phyloP scores from a whole-genome alignment of 2,113 vertebrate genomes.

The Charina bottae region DNA sequence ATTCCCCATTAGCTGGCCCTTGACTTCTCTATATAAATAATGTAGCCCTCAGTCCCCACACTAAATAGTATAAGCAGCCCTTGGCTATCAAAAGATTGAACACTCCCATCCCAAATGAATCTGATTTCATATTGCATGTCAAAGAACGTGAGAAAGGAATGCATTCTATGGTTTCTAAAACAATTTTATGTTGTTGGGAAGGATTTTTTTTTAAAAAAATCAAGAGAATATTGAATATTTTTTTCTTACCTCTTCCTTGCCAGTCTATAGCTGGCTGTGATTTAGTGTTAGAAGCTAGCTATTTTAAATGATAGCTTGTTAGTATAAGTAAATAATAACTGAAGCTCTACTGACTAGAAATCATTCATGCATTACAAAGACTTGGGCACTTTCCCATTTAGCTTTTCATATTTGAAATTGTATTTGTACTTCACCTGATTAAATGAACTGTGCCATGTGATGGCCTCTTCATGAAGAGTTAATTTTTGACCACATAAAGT shows the following conservation, averaged over 20 bases:
- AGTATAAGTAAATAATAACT: background rate
- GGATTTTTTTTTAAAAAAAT: background rate
- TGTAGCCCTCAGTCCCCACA: background rate
- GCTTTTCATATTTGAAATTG: background rate
- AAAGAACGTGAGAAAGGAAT: background rate
- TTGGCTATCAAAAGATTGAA: background rate
- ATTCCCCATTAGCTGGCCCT: background rate
- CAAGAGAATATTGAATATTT: too few relatives aligned
- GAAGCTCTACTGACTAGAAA: background rate
- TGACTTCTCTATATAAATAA: background rate
- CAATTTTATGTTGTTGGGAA: background rate
- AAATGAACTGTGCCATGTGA: conserved; percentile 4
- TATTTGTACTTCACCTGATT: background rate
- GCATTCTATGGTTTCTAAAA: background rate
- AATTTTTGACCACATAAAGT: background rate
- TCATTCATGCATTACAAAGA: background rate
- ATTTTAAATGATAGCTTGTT: background rate
- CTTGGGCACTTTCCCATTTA: background rate
- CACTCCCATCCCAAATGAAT: background rate
- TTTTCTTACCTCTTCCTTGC: background rate
- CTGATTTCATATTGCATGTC: background rate
- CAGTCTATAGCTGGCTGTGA: background rate
- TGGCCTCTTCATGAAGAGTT: background rate
- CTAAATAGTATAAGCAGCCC: background rate
- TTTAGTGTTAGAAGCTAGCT: background rate